These are phyloP conservation scores for Megalops cyprinoides DNA, from an alignment of 2,797 vertebrate genomes.

Conservation along the genomic window DNA sequence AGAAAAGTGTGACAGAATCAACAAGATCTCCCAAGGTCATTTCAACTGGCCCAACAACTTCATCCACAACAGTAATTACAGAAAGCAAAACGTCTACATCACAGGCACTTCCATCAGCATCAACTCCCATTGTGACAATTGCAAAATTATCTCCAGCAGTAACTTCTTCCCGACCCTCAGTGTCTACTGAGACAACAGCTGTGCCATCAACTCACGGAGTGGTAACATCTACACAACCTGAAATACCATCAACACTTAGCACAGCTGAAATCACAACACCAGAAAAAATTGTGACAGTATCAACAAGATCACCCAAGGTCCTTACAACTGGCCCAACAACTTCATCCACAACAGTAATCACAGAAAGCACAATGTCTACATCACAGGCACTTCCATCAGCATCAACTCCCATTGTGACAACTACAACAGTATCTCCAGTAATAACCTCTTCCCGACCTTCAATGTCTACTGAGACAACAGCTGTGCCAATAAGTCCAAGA, in stretches of 20 bases:
- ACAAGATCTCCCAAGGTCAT: no score
- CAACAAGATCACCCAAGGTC: no score
- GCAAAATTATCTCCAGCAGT: not conserved
- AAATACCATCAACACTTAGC: no score
- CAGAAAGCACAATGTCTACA: not conserved
- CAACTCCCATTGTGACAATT: not conserved
- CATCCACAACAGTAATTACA: not conserved
- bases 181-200: not conserved
- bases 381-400: not conserved
- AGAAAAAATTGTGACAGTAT: no score
- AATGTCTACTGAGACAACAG: not conserved
- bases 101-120: not conserved
- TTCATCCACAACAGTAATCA: conserved; percentile 18
- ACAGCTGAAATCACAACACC: not conserved
- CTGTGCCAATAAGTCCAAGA: not conserved
- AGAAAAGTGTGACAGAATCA: no score
- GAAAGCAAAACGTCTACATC: not conserved
- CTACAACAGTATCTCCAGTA: not conserved
- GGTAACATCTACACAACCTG: not conserved
- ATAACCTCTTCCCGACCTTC: not conserved
- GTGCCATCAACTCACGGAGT: not conserved
- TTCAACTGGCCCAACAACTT: no score
- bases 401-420: conserved; percentile 7
- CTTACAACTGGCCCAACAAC: no score
- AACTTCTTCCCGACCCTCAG: not conserved